phyloP scores from a whole-genome alignment of 2,113 vertebrate species.

The Archocentrus centrarchus region DNA sequence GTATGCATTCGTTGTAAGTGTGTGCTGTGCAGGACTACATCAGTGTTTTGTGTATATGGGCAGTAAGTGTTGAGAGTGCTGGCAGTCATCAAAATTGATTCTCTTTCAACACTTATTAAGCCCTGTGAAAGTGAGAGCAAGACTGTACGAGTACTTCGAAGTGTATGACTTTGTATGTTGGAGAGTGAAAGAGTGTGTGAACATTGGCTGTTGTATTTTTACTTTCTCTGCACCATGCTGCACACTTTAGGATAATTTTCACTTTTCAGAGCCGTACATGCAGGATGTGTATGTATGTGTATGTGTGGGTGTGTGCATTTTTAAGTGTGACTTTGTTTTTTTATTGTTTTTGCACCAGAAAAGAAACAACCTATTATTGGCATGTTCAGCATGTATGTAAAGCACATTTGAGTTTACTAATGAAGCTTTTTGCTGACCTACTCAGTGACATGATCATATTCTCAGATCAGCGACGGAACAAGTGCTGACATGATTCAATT shows the following conservation, averaged over 20 bases:
- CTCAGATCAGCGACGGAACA: slow-evolving; percentile 37
- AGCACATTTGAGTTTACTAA: not conserved
- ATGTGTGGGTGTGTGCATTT: not conserved
- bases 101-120: slow-evolving; percentile 3
- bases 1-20: not conserved
- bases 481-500: slow-evolving; percentile 1
- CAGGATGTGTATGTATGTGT: not conserved
- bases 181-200: not conserved
- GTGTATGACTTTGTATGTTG: not conserved
- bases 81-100: not conserved
- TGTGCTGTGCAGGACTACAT: not conserved
- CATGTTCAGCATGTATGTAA: not conserved
- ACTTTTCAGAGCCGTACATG: slow-evolving; percentile 4
- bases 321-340: not conserved
- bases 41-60: slow-evolving; percentile 6
- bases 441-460: not conserved
- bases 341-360: not conserved
- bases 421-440: slow-evolving; percentile 30
- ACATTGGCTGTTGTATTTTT: not conserved
- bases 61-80: slow-evolving; percentile 17
- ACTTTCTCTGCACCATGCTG: not conserved
- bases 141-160: not conserved
- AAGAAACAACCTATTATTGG: slow-evolving; percentile 5
- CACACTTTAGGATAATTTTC: slow-evolving; percentile 46
- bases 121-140: not conserved